phyloP scores from a whole-genome alignment of 2,113 vertebrate genomes.

The Noturus placidus region DNA sequence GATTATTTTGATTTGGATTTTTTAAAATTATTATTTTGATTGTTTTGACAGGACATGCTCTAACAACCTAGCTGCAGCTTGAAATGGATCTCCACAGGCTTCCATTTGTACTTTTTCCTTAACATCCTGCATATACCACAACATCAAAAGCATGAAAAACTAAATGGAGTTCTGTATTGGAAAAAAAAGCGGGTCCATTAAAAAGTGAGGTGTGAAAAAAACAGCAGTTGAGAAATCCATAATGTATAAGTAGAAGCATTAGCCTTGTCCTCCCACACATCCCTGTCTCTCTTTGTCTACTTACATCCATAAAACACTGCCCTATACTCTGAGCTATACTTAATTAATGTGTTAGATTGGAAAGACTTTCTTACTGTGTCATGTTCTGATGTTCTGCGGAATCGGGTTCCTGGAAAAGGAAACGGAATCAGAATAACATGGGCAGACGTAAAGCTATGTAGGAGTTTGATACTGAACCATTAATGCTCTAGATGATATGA shows the following conservation, averaged over 20 bases:
- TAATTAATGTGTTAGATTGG: neutral
- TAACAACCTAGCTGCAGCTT: neutral
- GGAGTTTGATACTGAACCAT: neutral
- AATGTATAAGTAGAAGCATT: constrained; percentile 4
- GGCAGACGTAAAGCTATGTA: neutral
- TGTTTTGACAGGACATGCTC: neutral
- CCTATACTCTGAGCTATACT: neutral
- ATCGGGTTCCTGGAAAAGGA: neutral
- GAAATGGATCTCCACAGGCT: neutral
- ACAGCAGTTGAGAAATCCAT: neutral
- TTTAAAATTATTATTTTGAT: neutral
- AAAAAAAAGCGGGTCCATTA: neutral
- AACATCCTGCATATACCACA: neutral
- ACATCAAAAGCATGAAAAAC: neutral
- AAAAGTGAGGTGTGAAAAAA: neutral
- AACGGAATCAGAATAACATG: neutral
- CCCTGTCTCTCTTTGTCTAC: neutral
- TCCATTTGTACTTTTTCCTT: neutral
- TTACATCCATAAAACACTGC: neutral
- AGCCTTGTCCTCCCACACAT: neutral
- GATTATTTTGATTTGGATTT: neutral
- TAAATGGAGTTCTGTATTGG: neutral
- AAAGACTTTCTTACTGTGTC: neutral
- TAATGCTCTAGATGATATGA: neutral
- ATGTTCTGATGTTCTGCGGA: neutral